Conservation (phyloP, 2,113 vertebrate genomes). For the Hippocampus zosterae region DNA sequence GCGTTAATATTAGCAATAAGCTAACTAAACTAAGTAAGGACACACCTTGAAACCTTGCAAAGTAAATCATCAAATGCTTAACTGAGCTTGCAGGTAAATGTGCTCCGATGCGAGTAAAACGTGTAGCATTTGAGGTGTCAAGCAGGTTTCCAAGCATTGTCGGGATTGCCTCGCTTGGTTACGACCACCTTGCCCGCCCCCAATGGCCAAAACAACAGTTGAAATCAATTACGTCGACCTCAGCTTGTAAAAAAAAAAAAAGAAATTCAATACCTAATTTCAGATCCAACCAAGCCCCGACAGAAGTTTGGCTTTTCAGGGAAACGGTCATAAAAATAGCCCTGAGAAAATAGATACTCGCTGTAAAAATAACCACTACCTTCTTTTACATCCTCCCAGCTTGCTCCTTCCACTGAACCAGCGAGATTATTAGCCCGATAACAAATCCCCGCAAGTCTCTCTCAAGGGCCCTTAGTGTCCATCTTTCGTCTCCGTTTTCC, state of each 20-base stretch:
- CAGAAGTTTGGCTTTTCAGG: neutral
- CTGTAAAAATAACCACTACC: neutral
- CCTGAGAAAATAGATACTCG: neutral
- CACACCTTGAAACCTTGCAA: no score
- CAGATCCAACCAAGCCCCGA: neutral
- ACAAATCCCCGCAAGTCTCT: slow-evolving; percentile 21
- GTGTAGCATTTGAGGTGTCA: no score
- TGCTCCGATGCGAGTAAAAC: no score
- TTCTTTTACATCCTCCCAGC: neutral
- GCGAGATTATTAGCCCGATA: slow-evolving; percentile 42
- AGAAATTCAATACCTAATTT: neutral
- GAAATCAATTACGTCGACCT: neutral
- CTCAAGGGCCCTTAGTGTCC: neutral
- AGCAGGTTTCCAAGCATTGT: no score
- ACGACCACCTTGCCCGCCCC: no score
- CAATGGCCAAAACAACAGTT: neutral
- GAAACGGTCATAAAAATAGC: neutral
- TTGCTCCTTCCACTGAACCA: slow-evolving; percentile 15
- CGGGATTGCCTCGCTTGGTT: neutral
- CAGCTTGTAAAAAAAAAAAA: neutral
- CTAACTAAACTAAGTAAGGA: no score
- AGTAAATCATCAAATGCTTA: no score
- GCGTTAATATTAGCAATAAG: no score
- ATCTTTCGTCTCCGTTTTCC: slow-evolving; percentile 22
- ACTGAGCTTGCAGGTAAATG: no score